Base-by-base conservation (phyloP, 2,888 invertebrate species). In the Heliothis peltigera region DNA sequence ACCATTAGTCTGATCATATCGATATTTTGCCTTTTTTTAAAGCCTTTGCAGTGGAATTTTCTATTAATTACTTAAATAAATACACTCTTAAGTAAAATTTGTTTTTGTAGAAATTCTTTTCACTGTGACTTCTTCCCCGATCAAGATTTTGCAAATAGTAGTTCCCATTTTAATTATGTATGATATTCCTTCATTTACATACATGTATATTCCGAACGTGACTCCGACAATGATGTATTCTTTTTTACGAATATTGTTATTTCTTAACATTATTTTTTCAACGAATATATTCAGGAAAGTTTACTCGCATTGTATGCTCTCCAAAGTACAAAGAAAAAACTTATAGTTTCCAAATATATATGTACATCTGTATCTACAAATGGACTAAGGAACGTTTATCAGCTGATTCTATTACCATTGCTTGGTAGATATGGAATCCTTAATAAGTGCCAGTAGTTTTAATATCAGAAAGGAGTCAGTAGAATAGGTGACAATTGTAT, bases 201-300 rank as follows among this genome's bases (percentile, higher is more conserved):
- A 57, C 66, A 71, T 73, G 56, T 77, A 48, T 62, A 74, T 74
- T 66, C 67, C 4, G 52, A 48, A 18, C 22, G 35, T 39, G 39
- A 53, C 51, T 55, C 53, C 39, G 39, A 54, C 44, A 66, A 55
- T 77, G 35, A 71, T 58, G 18, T 64, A 28, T 58, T 56, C 35
- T 59, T 39, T 39, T 59, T 74, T 77, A 77, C 55, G 58, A 56
- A 49, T 53, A 58, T 60, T 55, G 54, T 43, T 58, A 43, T 52
- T 32, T 55, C 60, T 58, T 51, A 44, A 52, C 66, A 44, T 73
- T 57, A 48, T 32, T 65, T 49, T 51, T 54, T 5, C 39, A 54
- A 35, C n/a, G 28, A 39, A 46, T 59, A 49, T 48, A 35, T 58
- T 73, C 32, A 39, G 56, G 47, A 46, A 64, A 35, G 21, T 72